Conservation (phyloP, 2,797 vertebrate species). For the Anomalospiza imberbis region DNA sequence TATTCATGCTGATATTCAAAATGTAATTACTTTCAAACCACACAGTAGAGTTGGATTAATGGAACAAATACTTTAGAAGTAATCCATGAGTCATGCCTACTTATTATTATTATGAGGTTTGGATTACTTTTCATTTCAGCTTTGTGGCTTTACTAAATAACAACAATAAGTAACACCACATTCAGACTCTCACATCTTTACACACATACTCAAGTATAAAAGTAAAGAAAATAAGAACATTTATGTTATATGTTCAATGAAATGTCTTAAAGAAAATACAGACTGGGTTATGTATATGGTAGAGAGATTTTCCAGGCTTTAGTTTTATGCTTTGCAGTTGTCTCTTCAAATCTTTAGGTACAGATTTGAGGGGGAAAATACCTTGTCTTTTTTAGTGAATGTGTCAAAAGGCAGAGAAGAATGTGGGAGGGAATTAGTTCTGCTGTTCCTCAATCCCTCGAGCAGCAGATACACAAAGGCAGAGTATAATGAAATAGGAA, state of each 20-base stretch:
- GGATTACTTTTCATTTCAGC: not conserved
- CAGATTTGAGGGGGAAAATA: not conserved
- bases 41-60: not conserved
- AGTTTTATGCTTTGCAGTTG: not conserved
- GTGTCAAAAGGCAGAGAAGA: not conserved
- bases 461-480: not conserved
- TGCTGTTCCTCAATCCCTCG: not conserved
- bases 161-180: not conserved
- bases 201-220: not conserved
- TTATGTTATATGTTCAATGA: not conserved
- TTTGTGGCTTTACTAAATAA: conserved; percentile 20
- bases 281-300: not conserved
- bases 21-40: conserved; percentile 27
- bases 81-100: not conserved
- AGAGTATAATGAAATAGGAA: not conserved
- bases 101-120: conserved; percentile 1
- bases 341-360: not conserved
- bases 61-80: conserved; percentile 9
- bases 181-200: not conserved
- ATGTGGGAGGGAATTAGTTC: not conserved
- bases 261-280: not conserved
- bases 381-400: not conserved
- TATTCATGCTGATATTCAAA: conserved; percentile 16
- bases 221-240: not conserved
- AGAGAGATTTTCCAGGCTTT: not conserved